Conservation (phyloP, 2,113 vertebrate species). For the Chloroceryle aenea region DNA sequence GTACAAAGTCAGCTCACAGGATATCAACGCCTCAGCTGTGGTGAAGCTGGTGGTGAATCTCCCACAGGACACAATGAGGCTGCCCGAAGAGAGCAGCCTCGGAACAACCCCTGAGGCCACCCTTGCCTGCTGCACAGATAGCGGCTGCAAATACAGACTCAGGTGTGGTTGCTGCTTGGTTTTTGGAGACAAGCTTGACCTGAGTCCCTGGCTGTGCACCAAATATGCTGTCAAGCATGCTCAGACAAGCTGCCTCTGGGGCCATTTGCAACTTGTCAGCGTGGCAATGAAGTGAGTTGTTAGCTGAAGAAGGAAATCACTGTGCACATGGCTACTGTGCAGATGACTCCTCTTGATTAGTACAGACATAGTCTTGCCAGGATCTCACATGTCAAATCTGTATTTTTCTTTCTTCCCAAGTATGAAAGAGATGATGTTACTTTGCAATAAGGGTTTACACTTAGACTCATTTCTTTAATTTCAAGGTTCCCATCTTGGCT, state of each 20-base stretch:
- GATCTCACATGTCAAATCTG: background rate
- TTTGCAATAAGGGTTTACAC: background rate
- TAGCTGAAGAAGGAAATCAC: background rate
- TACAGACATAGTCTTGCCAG: background rate
- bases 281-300: background rate
- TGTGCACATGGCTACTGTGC: background rate
- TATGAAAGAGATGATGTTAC: background rate
- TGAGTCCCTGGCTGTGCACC: background rate
- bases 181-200: background rate
- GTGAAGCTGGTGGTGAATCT: background rate
- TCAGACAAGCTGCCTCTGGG: constrained; percentile 27
- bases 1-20: background rate
- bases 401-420: background rate
- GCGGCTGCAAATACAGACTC: background rate
- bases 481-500: background rate
- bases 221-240: background rate
- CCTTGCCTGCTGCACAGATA: background rate
- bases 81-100: background rate
- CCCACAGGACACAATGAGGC: background rate
- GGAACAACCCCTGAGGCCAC: background rate
- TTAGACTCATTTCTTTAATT: background rate
- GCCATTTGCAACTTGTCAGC: background rate
- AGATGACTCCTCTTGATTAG: background rate
- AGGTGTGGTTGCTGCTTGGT: background rate
- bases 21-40: background rate